Conservation (phyloP, 2,797 vertebrate species). For the Gallinago solitaria region DNA sequence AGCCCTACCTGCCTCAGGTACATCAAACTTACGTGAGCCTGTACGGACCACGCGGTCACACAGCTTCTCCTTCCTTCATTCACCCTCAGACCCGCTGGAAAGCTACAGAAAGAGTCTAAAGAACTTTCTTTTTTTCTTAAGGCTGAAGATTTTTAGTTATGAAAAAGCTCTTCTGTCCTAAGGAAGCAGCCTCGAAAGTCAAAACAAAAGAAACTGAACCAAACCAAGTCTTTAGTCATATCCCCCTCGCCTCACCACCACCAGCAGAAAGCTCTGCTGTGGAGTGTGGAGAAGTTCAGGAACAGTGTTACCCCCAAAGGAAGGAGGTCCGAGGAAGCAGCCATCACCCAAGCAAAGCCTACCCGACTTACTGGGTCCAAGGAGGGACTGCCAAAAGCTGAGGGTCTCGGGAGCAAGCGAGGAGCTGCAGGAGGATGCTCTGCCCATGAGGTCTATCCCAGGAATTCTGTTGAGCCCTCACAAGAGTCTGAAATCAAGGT, state of each 20-base stretch:
- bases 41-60: background rate
- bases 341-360: background rate
- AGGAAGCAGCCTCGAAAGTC: background rate
- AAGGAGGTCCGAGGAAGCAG: background rate
- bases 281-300: background rate
- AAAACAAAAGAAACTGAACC: background rate
- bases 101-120: background rate
- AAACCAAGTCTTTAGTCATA: background rate
- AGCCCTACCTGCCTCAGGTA: background rate
- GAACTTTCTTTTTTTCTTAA: background rate
- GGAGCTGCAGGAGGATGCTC: background rate
- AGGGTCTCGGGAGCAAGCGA: background rate
- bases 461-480: background rate
- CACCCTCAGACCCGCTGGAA: background rate
- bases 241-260: background rate
- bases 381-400: background rate
- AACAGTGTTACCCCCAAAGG: background rate
- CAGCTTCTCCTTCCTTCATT: background rate
- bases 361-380: background rate
- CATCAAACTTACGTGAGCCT: background rate
- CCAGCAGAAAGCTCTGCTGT: background rate
- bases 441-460: background rate
- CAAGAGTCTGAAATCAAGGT: background rate
- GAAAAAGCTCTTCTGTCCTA: background rate
- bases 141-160: background rate